Evolutionary conservation across 2,797 vertebrate species (phyloP).

Genomic region (Sitta carolinensis): DNA sequence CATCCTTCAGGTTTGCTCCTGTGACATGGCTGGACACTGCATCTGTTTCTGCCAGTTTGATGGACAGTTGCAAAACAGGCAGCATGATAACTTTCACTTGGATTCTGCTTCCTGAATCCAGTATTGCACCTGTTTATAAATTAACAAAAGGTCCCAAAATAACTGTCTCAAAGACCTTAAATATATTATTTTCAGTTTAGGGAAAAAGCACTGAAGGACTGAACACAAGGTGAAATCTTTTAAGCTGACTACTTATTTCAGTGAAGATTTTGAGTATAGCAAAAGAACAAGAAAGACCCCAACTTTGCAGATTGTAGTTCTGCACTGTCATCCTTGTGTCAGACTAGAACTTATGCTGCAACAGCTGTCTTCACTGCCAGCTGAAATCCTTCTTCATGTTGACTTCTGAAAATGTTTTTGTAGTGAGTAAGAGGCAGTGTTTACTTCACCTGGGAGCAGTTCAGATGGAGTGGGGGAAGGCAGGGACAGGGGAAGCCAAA

Average conservation of each 20-base stretch:
- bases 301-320: background rate
- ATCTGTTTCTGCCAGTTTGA: background rate
- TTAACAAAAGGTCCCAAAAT: background rate
- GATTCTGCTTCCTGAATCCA: background rate
- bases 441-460: slow-evolving; percentile 37
- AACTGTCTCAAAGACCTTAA: background rate
- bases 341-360: background rate
- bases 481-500: background rate
- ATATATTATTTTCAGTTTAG: background rate
- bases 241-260: background rate
- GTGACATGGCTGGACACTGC: background rate
- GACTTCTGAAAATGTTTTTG: slow-evolving; percentile 33
- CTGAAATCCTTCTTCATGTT: slow-evolving; percentile 33
- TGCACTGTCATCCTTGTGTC: background rate
- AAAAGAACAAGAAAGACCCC: background rate
- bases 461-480: background rate
- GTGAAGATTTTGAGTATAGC: background rate
- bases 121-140: background rate
- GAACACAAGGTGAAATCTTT: background rate
- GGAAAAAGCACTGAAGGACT: background rate
- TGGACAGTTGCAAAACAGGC: background rate
- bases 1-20: background rate
- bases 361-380: slow-evolving; percentile 12
- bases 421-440: slow-evolving; percentile 42
- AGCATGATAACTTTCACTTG: background rate